Base-by-base conservation (phyloP, 2,888 invertebrate genomes). In the Drosophila multiciliata region DNA sequence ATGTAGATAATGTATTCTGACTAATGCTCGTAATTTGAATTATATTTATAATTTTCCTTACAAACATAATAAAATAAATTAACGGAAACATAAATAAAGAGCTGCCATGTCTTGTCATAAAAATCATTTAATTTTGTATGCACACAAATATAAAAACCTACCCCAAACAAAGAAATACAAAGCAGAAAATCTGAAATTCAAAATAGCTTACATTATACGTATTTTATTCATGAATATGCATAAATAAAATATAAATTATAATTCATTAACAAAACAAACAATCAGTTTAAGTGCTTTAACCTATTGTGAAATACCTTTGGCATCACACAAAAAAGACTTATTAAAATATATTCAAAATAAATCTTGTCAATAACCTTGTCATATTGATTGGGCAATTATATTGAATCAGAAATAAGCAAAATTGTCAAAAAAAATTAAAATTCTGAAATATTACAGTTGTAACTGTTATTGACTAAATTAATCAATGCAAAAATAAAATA, bases 401-500 rank as follows among this genome's bases (percentile, higher is more conserved):
- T 55, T 11, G 17, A 8, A 48, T 32, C 7, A 8, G 15, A 40
- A 17, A 26, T 23, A 20, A 9, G 60, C 17, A 23, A 54, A 32
- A 35, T 23, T 20, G 49, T 38, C 5, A 40, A 20, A 61, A 52
- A 29, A 23, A 32, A 32, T 0, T 66, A 15, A 52, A 55, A 23
- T 49, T 42, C 23, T 20, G 4, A n/a, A 11, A n/a, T 2, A 42
- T n/a, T n/a, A n/a, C 83, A 66, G 76, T 35, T 69, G 55, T 63
- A 74, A 73, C 70, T 69, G 71, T 70, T 69, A 74, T 52, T n/a
- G 12, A 32, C 17, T 5, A 48, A 61, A 59, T 61, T 52, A 58
- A 62, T 69, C 66, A 59, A 52, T 73, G 54, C 60, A 57, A 65
- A 35, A 48, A 48, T 29, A 8, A 60, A 35, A 35, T 59, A 50